Base-by-base conservation (phyloP, 64 coral and sea anemone genomes). In the Pocillopora damicornis region DNA sequence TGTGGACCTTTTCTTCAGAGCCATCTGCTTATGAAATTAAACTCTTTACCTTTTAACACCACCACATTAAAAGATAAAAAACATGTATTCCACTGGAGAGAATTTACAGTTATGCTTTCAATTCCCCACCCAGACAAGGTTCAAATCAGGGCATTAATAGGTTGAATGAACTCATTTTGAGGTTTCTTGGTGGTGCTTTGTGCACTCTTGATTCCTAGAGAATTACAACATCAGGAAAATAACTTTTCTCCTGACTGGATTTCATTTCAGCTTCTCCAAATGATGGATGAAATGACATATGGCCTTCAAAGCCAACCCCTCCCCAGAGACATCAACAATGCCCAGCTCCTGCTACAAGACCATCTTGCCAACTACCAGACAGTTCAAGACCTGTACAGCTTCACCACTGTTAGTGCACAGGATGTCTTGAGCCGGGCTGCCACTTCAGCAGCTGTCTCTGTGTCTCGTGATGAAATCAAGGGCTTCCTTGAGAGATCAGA, bases 381-480 rank as follows among this genome's bases (percentile, higher is more conserved):
- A 15, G 93, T 90, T 8, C 37, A 80, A 16, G 97, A 99, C n/a
- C 90, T 95, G 13, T 93, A 95, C 76, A 91, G 79, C 83, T 99
- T 93, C 76, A 93, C 91, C 11, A 86, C 95, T 9, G 87, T 78
- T 13, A 92, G 86, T 79, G 93, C 93, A 15, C 93, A 91, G 35
- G 97, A 99, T 77, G 95, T 95, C 63, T 75, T 99, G 6, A 88
- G 68, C 3, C 92, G 95, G 59, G 90, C 92, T 61, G 65, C 80
- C 35, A 89, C 88, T 26, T 88, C 88, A 23, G 86, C 93, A 8
- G 84, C 93, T 59, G 93, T 95, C 13, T 87, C 86, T 14, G 91
- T 99, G 34, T 99, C 97, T 13, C 90, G 97, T 11, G 97, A 99
- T 35, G 93, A 99, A 60, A 99, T 99, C 88, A 99, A 99, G 88